Evolutionary conservation across 2,113 vertebrate species (phyloP).

Genomic region (Grammomys surdaster): DNA sequence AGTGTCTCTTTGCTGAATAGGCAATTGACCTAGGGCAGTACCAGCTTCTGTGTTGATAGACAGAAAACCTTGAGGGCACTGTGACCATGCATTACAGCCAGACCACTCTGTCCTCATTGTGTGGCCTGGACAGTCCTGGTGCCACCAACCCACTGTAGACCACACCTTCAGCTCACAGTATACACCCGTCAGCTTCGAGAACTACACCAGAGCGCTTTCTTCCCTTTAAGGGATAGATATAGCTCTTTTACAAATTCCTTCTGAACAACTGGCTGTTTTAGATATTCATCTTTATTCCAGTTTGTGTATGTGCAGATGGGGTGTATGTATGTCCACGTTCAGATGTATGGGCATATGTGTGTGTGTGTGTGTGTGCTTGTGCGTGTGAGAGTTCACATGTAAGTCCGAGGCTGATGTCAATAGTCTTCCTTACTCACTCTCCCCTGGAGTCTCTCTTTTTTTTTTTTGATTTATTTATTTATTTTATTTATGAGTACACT

Average conservation of each 20-base stretch:
- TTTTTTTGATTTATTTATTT: too few species aligned
- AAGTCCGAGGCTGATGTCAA: neutral
- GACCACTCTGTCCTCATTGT: neutral
- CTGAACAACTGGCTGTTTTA: neutral
- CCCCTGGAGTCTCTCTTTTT: too few species aligned
- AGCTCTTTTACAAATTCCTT: slow-evolving; percentile 14
- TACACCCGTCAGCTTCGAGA: neutral
- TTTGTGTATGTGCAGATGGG: neutral
- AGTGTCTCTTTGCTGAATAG: neutral
- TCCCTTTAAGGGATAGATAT: neutral
- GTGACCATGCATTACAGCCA: neutral
- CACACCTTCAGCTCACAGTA: neutral
- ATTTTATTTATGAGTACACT: too few species aligned
- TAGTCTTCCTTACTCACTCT: neutral
- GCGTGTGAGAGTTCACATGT: neutral
- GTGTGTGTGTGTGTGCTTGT: fast-evolving
- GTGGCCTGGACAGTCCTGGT: neutral
- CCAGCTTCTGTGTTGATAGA: neutral
- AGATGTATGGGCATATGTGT: neutral
- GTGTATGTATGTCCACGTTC: neutral
- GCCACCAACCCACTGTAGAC: neutral
- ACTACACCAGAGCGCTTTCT: neutral
- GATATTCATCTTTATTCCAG: neutral
- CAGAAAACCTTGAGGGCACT: neutral
- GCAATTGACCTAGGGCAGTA: neutral